Base-by-base conservation (phyloP, 2,888 invertebrate genomes). In the Choreutis nemorana region DNA sequence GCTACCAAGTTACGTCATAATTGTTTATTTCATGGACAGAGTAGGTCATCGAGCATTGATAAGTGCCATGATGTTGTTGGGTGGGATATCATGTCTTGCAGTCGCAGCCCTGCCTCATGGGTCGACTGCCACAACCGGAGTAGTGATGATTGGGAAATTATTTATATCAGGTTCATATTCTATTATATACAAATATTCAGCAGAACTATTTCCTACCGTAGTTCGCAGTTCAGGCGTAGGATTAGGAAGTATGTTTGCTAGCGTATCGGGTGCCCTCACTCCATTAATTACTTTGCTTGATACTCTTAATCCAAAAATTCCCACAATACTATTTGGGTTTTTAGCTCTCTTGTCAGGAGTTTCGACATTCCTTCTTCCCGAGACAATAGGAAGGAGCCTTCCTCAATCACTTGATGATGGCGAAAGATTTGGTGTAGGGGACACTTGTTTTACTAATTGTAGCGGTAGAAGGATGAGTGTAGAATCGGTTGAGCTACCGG, bases 81-180 rank as follows among this genome's bases (percentile, higher is more conserved):
- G 92, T 2, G 92, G 91, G 0, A 40, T 88, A 4, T 87, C 90
- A 32, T 91, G 91, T 51, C 81, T 93, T 31, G 60, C 85, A 2
- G 90, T 91, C 0, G 86, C 89, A 0, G 83, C 83, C 33, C 70
- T 92, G 26, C 83, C 87, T 0, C 83, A 83, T 41, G 87, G 88
- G 22, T 83, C 84, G 30, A 72, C 81, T 1, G 48, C 78, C 0
- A 75, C 83, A 1, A 87, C 85, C 0, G 77, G 81, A 1, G 80
- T 89, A 18, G 89, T 90, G 0, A 86, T 92, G 81, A 53, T 89
- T 12, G 92, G 92, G 1, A 93, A 93, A 63, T 80, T 91, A 16
- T 87, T 91, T 46, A 91, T 93, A 44, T 90, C 92, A 11, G 89
- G 90, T 28, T 91, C 91, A 0, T 93, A 90, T 60, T 91, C 90